Conservation (phyloP, 2,888 invertebrate genomes). For the Mesoligia furuncula region DNA sequence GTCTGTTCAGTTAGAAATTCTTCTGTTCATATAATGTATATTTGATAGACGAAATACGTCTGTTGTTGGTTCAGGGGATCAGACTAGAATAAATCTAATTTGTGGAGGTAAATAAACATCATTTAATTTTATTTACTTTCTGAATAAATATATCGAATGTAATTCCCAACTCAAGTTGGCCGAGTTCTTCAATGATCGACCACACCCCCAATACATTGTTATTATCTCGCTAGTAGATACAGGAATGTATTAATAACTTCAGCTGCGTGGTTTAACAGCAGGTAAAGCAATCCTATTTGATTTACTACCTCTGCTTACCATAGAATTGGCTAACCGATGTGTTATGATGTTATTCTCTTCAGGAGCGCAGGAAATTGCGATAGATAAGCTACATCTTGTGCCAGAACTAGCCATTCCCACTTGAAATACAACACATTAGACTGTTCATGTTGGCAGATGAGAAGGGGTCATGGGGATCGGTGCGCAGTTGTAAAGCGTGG, state of each 20-base stretch:
- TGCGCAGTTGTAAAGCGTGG: slow-evolving; percentile 1
- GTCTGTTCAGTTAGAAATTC: not conserved
- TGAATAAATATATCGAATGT: not conserved
- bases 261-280: slow-evolving; percentile 24
- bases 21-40: no score
- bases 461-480: slow-evolving; percentile 11
- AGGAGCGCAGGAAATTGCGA: slow-evolving; percentile 40
- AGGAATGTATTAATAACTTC: slow-evolving; percentile 36
- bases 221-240: not conserved
- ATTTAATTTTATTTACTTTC: not conserved
- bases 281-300: slow-evolving; percentile 48
- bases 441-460: slow-evolving; percentile 19
- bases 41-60: no score
- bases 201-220: not conserved
- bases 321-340: slow-evolving; percentile 21
- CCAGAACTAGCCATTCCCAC: slow-evolving; percentile 27
- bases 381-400: slow-evolving; percentile 38
- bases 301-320: slow-evolving; percentile 33
- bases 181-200: slow-evolving; percentile 2
- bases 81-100: no score
- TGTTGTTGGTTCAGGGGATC: no score
- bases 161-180: not conserved
- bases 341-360: slow-evolving; percentile 48
- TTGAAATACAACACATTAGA: slow-evolving; percentile 33
- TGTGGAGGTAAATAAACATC: no score